Base-by-base conservation (phyloP, 2,888 invertebrate genomes). In the Aquatica leii region DNA sequence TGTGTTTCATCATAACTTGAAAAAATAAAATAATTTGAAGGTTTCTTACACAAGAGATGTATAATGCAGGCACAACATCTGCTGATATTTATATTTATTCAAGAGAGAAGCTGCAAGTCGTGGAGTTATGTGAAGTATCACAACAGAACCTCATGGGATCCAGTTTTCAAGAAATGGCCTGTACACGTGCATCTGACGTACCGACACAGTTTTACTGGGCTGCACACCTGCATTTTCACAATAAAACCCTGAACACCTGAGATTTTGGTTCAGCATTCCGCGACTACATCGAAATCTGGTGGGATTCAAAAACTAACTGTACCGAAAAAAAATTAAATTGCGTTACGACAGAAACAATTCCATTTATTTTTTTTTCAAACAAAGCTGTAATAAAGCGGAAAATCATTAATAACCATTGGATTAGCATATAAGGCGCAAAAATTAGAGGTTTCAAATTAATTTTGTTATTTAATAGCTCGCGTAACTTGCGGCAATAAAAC, bases 221-320 rank as follows among this genome's bases (percentile, higher is more conserved):
- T 73, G 77, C 74, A 78, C 78, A 78, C 78, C 78, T 78, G 78
- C 78, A 77, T 76, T 77, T 78, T 78, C 75, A 78, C 78, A 78
- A 78, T 78, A 76, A 76, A 72, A 69, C 68, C 59, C 68, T 69
- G 77, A 73, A 78, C 78, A 78, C 77, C 78, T 78, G 78, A 78
- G 76, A 77, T 76, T 76, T 77, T 73, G 74, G 74, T 75, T 76
- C 72, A 73, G 76, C 77, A 77, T 77, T 77, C 76, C 77, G 76
- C 75, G 75, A 73, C 71, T 60, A 54, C 65, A 35, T 37, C 55
- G 41, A 51, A 55, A 63, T 59, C 59, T 50, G 31, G n/a, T 20
- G 53, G 46, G 58, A 46, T 20, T 59, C 50, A 41, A 43, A 24
- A 59, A 21, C 17, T 54, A 63, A 63, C 63, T 63, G 55, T 59